phyloP scores from a whole-genome alignment of 2,113 vertebrate genomes.

The Corythornis cristatus region DNA sequence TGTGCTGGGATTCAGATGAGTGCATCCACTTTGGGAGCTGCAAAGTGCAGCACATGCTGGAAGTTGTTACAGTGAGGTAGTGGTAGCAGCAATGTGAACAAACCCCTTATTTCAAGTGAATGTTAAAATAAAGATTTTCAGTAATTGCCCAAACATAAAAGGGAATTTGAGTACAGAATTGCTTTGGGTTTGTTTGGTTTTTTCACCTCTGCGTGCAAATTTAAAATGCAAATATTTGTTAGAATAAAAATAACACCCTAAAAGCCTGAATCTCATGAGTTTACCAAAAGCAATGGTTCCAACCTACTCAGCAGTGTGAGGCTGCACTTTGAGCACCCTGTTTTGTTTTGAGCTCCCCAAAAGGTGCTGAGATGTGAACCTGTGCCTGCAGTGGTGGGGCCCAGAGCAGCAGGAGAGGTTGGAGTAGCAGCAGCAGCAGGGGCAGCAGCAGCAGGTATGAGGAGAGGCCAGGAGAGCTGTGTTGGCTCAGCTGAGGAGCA shows the following conservation, averaged over 20 bases:
- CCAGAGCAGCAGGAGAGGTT: neutral
- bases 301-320: neutral
- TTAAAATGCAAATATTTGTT: neutral
- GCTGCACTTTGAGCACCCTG: neutral
- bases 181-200: neutral
- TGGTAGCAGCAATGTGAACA: neutral
- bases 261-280: neutral
- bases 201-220: neutral
- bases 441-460: no score
- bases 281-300: neutral
- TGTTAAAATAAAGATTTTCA: neutral
- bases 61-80: neutral
- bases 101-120: neutral
- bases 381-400: neutral
- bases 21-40: neutral
- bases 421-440: neutral
- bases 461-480: neutral
- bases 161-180: neutral
- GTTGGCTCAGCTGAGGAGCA: neutral
- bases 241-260: neutral
- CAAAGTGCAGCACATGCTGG: neutral
- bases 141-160: neutral
- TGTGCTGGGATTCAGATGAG: neutral
- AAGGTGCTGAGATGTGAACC: neutral
- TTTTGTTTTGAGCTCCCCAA: neutral